Percentiles rank a stretch among this genome's conserved stretches.
Conservation (phyloP, 2,113 vertebrate genomes). For the Semicossyphus pulcher region DNA sequence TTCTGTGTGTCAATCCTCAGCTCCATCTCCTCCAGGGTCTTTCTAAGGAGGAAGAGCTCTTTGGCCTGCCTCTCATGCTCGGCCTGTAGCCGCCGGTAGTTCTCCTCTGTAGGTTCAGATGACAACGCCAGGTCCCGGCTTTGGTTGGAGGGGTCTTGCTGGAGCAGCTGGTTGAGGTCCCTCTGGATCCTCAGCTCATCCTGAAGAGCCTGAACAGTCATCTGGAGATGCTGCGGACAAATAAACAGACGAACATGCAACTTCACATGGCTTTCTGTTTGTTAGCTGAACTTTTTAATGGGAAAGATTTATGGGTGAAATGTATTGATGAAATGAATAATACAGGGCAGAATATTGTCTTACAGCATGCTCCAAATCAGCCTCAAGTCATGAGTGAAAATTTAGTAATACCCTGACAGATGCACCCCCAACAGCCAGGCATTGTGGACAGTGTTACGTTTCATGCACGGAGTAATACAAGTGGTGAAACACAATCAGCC, state of each 20-base stretch:
- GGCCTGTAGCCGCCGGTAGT: conserved; percentile 89
- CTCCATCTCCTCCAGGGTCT: conserved; percentile 99
- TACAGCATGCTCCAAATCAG: conserved; percentile 31
- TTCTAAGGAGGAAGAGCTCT: conserved; percentile 95
- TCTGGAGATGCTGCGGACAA: conserved; percentile 92
- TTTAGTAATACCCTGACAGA: conserved; percentile 23
- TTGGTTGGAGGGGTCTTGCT: conserved; percentile 89
- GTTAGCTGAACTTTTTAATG: not conserved
- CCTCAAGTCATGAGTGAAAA: conserved; percentile 37
- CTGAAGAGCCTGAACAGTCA: conserved; percentile 97
- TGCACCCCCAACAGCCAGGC: conserved; percentile 14
- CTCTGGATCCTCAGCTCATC: conserved; percentile 96
- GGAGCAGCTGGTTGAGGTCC: conserved; percentile 96
- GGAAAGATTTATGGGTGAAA: conserved; percentile 4
- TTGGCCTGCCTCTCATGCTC: conserved; percentile 97
- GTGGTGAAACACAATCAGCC: conserved; percentile 75
- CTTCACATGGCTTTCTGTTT: not conserved
- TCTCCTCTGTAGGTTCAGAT: conserved; percentile 95
- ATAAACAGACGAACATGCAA: not conserved
- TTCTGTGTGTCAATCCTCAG: conserved; percentile 97
- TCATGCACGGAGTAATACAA: conserved; percentile 64
- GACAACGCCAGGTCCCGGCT: conserved; percentile 81
- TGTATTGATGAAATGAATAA: conserved; percentile 11
- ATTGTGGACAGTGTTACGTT: conserved; percentile 65
- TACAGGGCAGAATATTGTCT: conserved; percentile 16